These are phyloP conservation scores for Leptinotarsa tumamoca DNA, from an alignment of 2,888 invertebrate species.

Conservation along the genomic window DNA sequence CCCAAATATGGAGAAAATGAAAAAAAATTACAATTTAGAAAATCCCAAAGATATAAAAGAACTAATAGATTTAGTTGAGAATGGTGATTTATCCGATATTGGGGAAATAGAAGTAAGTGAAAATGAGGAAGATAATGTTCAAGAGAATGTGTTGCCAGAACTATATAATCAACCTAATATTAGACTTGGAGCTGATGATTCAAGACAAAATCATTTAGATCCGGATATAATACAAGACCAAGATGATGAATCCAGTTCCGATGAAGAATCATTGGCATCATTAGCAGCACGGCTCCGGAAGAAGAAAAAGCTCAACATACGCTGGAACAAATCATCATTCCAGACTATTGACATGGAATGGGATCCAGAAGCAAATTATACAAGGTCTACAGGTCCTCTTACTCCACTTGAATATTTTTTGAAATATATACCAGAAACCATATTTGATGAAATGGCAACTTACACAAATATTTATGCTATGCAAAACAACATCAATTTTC, in stretches of 20 bases:
- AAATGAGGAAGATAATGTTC: conserved; percentile 10
- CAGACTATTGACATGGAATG: conserved; percentile 8
- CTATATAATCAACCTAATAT: not conserved
- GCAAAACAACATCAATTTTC: conserved; percentile 17
- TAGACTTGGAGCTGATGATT: conserved; percentile 6
- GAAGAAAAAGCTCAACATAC: conserved; percentile 7
- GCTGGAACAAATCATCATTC: conserved; percentile 10
- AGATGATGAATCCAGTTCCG: conserved; percentile 10
- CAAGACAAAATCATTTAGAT: conserved; percentile 1
- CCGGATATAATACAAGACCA: conserved; percentile 4
- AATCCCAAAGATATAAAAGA: conserved; percentile 15
- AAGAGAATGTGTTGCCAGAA: conserved; percentile 10
- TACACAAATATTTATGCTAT: conserved; percentile 27
- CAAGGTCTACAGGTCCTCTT: not conserved
- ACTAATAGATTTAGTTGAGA: conserved; percentile 13
- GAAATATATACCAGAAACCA: conserved; percentile 12
- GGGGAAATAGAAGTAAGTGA: conserved; percentile 18
- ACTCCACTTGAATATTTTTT: conserved; percentile 24
- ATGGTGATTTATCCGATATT: conserved; percentile 20
- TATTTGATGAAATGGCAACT: conserved; percentile 26
- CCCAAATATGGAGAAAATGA: not conserved
- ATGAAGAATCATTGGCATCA: conserved; percentile 2
- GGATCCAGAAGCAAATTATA: conserved; percentile 11
- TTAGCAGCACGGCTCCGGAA: conserved; percentile 11
- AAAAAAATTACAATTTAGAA: conserved; percentile 4